Evolutionary conservation across 2,113 vertebrate genomes (phyloP), one percentile per base, ranked within the genome.

Genomic region (Anhinga anhinga): DNA sequence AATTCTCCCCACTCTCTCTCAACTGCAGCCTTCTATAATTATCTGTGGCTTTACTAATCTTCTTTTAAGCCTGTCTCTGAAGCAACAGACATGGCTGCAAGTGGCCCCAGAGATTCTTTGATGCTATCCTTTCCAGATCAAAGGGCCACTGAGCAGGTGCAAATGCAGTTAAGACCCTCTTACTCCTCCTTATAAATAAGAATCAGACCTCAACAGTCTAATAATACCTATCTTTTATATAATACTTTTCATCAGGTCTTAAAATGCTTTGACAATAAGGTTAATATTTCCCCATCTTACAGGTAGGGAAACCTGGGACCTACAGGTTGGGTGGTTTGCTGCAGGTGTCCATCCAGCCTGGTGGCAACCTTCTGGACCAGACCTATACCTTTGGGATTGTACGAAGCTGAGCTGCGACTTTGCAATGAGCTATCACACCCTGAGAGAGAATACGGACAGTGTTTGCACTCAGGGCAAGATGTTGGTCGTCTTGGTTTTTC

Each of bases 81-180:
- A 82, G 59, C 81, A 58, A 36, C 17, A 27, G 15, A 5, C 5
- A 11, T 11, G 23, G 63, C 38, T 56, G 21, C 58, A 49, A 65
- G 59, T 5, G 19, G 5, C 38, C 44, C 34, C 13, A 8, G 36
- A 7, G 13, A 7, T 10, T 47, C 22, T 36, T 32, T 36, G 15
- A 5, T 5, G 1, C 7, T 3, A 0, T 16, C n/a, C 42, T 67
- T 30, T 4, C 36, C 49, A 13, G 40, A 9, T 19, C 36, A 30
- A 42, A 34, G 13, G 30, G 38, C 9, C 18, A 18, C 16, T 9
- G 4, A 61, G 66, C 21, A 73, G 32, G 29, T 66, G 42, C 16
- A 56, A 58, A n/a, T 44, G 42, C 45, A n/a, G 29, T 36, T 45
- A 25, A 47, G 45, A 27, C 27, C 15, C 6, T 26, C 58, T 58